phyloP scores from a whole-genome alignment of 1,140 invertebrate species.

The Achatina immaculata region DNA sequence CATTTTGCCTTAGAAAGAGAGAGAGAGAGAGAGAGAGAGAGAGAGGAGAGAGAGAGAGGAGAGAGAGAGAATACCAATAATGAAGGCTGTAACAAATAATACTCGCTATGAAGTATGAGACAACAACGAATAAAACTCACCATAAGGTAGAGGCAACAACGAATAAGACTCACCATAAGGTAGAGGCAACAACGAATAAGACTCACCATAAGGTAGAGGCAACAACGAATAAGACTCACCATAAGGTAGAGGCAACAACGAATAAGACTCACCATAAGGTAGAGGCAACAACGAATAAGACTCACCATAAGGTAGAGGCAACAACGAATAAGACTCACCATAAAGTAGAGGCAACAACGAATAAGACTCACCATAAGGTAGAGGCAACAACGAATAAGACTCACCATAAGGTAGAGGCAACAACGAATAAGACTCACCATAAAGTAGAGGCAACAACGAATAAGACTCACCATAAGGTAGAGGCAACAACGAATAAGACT shows the following conservation, averaged over 20 bases:
- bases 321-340: not conserved
- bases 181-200: not conserved
- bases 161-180: not conserved
- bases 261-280: not conserved
- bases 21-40: too few species aligned
- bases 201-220: not conserved
- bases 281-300: not conserved
- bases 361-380: not conserved
- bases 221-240: not conserved
- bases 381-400: not conserved
- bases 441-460: not conserved
- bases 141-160: not conserved
- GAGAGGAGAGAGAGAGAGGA: too few species aligned
- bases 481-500: not conserved
- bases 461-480: not conserved
- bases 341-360: not conserved
- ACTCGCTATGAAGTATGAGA: too few species aligned
- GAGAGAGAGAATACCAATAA: too few species aligned
- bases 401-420: not conserved
- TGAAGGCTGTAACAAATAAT: too few species aligned
- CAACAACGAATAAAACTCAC: not conserved
- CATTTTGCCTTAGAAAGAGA: too few species aligned
- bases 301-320: not conserved
- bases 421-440: not conserved
- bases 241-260: not conserved